These are phyloP conservation scores for Kryphioiulus occultus DNA, from an alignment of 2,888 invertebrate genomes.

Conservation along the genomic window DNA sequence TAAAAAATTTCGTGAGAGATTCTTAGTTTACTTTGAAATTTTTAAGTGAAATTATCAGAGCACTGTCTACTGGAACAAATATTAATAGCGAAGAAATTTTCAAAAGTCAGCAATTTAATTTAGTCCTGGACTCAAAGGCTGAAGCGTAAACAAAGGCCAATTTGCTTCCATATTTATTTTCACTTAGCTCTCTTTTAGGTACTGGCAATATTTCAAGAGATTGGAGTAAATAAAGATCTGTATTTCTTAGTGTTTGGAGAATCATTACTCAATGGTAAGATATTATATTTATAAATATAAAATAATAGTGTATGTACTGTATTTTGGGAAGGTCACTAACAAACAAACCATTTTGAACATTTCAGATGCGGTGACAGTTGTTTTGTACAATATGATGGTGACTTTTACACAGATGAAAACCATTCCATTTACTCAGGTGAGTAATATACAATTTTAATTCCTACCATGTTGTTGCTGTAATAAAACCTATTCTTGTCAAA, in stretches of 20 bases:
- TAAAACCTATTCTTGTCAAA: too few species aligned
- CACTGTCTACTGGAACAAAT: neutral
- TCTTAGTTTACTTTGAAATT: too few species aligned
- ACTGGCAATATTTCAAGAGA: slow-evolving; percentile 67
- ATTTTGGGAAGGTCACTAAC: too few species aligned
- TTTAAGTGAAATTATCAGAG: neutral
- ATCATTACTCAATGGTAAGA: slow-evolving; percentile 67
- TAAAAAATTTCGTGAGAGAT: too few species aligned
- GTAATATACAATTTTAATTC: neutral
- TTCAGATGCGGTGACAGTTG: slow-evolving; percentile 68
- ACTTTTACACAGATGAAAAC: slow-evolving; percentile 60
- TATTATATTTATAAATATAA: slow-evolving; percentile 39
- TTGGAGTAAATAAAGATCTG: slow-evolving; percentile 68
- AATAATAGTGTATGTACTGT: too few species aligned
- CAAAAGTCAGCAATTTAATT: neutral
- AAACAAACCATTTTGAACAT: neutral
- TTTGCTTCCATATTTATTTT: slow-evolving; percentile 43
- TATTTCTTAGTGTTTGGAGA: slow-evolving; percentile 70
- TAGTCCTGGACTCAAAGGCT: neutral
- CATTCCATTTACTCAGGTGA: slow-evolving; percentile 58
- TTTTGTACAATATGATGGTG: slow-evolving; percentile 67
- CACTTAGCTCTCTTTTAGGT: slow-evolving; percentile 60
- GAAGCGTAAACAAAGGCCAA: slow-evolving; percentile 9
- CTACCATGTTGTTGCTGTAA: too few species aligned
- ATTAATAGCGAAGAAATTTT: neutral